A percentile compares a stretch with the other conserved stretches of the same genome.
These are phyloP conservation scores for Esperia sulphurella DNA, from an alignment of 2,888 invertebrate species.

Conservation along the genomic window DNA sequence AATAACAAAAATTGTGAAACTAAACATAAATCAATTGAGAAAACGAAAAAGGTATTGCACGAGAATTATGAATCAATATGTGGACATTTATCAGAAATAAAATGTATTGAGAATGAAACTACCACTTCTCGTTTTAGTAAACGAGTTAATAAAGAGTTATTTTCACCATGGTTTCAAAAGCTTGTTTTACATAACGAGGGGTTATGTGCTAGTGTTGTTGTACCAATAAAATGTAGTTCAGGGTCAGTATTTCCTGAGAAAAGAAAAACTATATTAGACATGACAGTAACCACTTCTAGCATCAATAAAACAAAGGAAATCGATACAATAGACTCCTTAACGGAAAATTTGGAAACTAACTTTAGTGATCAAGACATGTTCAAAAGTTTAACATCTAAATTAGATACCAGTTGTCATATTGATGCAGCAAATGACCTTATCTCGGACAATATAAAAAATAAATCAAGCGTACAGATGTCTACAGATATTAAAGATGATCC, in stretches of 20 bases:
- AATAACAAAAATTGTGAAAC: no score
- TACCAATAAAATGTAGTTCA: neutral
- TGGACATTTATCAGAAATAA: conserved; percentile 3
- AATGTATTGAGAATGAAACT: neutral
- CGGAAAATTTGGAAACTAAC: no score
- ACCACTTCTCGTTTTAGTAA: neutral
- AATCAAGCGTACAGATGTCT: neutral
- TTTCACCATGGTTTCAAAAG: conserved; percentile 60
- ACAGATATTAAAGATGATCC: neutral
- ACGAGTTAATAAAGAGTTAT: conserved; percentile 41
- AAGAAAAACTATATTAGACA: neutral
- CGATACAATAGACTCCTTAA: no score
- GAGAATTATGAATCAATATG: neutral
- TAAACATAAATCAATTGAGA: no score
- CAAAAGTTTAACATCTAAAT: neutral
- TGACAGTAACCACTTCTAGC: neutral
- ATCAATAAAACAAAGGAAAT: neutral
- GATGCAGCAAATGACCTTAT: neutral
- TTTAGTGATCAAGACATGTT: neutral
- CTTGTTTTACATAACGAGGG: conserved; percentile 42
- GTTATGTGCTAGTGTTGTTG: conserved; percentile 5
- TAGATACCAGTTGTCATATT: neutral
- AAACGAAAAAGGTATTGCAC: no score
- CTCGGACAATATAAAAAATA: neutral
- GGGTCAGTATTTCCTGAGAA: neutral